A percentile compares a stretch with the other conserved stretches of the same genome.
phyloP scores from a whole-genome alignment of 2,113 vertebrate genomes.

The Campylomormyrus tamandua region DNA sequence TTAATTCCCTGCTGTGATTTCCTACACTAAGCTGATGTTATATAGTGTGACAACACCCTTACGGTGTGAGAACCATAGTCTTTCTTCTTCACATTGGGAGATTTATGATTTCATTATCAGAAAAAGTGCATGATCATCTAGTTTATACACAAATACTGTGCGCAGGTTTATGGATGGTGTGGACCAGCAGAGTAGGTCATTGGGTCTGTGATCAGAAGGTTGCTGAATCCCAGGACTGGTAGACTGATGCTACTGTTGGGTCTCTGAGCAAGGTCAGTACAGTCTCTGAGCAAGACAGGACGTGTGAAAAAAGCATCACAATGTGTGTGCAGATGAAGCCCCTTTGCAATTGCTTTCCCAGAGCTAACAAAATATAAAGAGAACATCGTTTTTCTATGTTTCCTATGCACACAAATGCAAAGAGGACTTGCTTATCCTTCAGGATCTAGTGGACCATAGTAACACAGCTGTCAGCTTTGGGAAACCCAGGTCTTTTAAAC shows the following conservation, averaged over 20 bases:
- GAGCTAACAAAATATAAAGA: background rate
- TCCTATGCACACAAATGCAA: no score
- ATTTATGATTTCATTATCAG: background rate
- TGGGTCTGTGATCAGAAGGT: background rate
- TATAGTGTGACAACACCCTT: constrained; percentile 32
- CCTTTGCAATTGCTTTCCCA: background rate
- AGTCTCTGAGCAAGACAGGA: background rate
- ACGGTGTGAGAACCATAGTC: background rate
- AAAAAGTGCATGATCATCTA: background rate
- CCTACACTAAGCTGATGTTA: constrained; percentile 39
- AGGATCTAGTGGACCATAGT: no score
- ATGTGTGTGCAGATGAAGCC: background rate
- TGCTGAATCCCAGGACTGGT: background rate
- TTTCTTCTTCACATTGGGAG: constrained; percentile 33
- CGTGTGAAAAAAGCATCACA: background rate
- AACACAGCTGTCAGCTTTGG: no score
- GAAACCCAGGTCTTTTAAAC: no score
- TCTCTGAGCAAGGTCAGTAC: background rate
- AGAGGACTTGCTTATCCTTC: no score
- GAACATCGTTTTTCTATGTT: background rate
- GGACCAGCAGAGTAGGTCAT: background rate
- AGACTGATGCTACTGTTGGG: background rate
- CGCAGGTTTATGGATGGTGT: background rate
- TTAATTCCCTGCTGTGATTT: constrained; percentile 40
- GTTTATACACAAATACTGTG: background rate